Base-by-base conservation (phyloP, 2,797 vertebrate genomes). In the Vultur gryphus region DNA sequence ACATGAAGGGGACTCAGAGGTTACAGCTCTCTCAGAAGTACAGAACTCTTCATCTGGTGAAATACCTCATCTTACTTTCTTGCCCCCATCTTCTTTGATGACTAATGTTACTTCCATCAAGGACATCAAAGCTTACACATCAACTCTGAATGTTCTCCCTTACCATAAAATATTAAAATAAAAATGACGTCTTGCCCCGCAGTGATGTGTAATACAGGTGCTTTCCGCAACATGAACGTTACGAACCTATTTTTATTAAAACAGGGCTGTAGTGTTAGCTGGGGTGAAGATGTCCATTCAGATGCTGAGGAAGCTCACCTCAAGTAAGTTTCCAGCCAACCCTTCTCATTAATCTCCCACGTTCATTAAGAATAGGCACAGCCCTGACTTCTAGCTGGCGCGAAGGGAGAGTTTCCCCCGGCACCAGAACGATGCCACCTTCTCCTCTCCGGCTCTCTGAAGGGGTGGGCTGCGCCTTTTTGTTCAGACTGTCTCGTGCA, bases 81-180 rank as follows among this genome's bases (percentile, higher is more conserved):
- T 99, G 93, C 97, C 98, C 2, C 82, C 98, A 16, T 97, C 98
- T 37, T 97, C 98, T 46, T 16, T 97, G 26, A 98, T 99, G 85
- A 89, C 92, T 33, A 93, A 98, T 5, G 79, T 95, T 54, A 95
- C 97, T 55, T 98, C 98, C 93, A 99, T 99, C 96, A 98, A 96
- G 6, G 98, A 99, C 97, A 99, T 99, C 98, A 98, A 98, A 90
- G 97, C 98, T 52, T 99, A 99, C 97, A 99, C 98, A 71, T 98
- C 99, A 85, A 97, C 98, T 58, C 98, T 99, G 76, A 98, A 96
- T 77, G 98, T 99, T 78, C 98, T 99, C 97, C 99, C 99, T 31
- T 99, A 98, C 98, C 99, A 99, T 97, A 99, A 99, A 96, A 98
- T 99, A 98, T 97, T 99, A 96, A 98, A 98, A 98, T 99, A 98